A percentile compares a stretch with the other conserved stretches of the same genome.
Conservation (phyloP, 1,140 invertebrate species). For the Drosophila azteca region DNA sequence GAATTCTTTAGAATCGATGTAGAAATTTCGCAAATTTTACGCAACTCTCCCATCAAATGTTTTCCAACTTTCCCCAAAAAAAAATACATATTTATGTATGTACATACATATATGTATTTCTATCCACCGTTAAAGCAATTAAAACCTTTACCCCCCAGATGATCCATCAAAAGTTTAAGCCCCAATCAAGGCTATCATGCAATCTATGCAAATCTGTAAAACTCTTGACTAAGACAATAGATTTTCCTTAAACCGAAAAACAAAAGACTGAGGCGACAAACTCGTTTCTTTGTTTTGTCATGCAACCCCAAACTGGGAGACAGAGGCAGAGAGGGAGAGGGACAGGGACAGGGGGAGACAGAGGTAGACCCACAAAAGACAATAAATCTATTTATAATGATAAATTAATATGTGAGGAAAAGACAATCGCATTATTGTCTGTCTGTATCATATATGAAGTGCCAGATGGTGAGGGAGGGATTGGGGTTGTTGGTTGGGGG, state of each 20-base stretch:
- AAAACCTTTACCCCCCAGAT: not conserved
- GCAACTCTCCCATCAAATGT: not conserved
- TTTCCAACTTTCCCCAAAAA: not conserved
- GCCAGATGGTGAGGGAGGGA: not conserved
- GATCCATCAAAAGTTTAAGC: slow-evolving; percentile 34
- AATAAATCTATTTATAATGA: slow-evolving; percentile 66
- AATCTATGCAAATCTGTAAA: slow-evolving; percentile 35
- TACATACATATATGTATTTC: too few species aligned
- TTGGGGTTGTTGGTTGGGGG: slow-evolving; percentile 21
- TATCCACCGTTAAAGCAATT: not conserved
- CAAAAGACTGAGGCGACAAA: slow-evolving; percentile 69
- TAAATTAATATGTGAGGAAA: slow-evolving; percentile 71
- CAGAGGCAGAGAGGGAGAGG: slow-evolving; percentile 19
- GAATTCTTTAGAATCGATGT: too few species aligned
- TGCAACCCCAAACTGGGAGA: slow-evolving; percentile 8
- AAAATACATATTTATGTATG: not conserved
- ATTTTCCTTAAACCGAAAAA: slow-evolving; percentile 57
- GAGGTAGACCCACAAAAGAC: slow-evolving; percentile 31
- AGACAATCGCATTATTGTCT: slow-evolving; percentile 47
- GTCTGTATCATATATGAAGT: too few species aligned
- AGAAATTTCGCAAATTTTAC: too few species aligned
- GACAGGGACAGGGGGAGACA: not conserved
- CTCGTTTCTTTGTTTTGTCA: slow-evolving; percentile 70
- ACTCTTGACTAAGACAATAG: slow-evolving; percentile 36
- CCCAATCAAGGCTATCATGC: slow-evolving; percentile 8